Base-by-base conservation (phyloP, 2,113 vertebrate genomes). In the Corythornis madagascariensis region DNA sequence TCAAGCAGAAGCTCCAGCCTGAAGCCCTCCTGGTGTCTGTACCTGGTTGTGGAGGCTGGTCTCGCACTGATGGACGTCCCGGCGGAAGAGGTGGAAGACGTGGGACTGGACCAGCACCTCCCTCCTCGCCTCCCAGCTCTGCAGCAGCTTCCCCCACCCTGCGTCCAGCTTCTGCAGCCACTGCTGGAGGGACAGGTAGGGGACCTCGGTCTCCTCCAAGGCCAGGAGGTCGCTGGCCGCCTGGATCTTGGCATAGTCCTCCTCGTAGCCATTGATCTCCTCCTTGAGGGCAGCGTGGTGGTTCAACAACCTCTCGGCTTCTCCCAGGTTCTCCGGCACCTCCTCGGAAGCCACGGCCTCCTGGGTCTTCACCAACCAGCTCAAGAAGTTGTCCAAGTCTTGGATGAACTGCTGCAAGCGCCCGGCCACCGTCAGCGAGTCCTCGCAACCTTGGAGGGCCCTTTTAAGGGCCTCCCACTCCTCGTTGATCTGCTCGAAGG, bases 151-250 rank as follows among this genome's bases (percentile, higher is more conserved):
- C 89, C 98, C 98, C 99, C 99, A 99, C 33, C 99, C 99, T 0
- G 99, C 98, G 3, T 99, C 98, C 26, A 99, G 67, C 96, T 99
- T 99, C 82, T 99, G 99, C 52, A 99, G 95, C 99, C 99, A 99
- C 97, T 98, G 98, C 94, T 99, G 99, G 14, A 99, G 96, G 0
- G 98, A 98, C 19, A 98, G 96, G 64, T 96, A 98, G 1, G 99
- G 98, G 9, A 99, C 95, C 31, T 99, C 99, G 0, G 97, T 96
- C 83, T 99, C 99, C 63, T 99, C 99, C 1, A 98, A n/a, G 17
- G 98, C 98, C 88, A 99, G 96, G 3, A 96, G 95, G 87, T 99
- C 98, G 3, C 98, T 99, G 97, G 99, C 98, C 3, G 98, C 98
- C 94, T 99, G 99, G 45, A 99, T 98, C 24, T 97, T 98, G 88